Base-by-base conservation (phyloP, 2,797 vertebrate genomes). In the Euthynnus affinis region DNA sequence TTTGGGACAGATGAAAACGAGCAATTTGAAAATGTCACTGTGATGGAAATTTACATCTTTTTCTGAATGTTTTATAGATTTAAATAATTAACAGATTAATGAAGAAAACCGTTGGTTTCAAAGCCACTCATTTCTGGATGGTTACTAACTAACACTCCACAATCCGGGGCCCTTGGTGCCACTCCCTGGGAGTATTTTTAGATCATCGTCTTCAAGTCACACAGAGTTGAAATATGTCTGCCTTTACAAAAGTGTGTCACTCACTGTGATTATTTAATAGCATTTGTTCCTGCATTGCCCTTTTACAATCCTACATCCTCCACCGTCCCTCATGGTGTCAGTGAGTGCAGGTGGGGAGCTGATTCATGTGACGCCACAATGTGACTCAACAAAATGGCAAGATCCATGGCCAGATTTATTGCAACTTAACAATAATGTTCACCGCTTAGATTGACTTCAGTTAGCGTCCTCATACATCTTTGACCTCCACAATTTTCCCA, bases 211-310 rank as follows among this genome's bases (percentile, higher is more conserved):
- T 53, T 86, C 27, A 55, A 76, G 87, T 82, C 74, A 81, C 68
- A 72, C 3, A 15, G 78, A 86, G 81, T 68, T 78, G 66, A 84
- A 81, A 80, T 52, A 29, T 23, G 62, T 74, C 83, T 81, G 67
- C 23, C n/a, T 59, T 70, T 44, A 27, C 73, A 70, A 37, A 85
- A 85, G 71, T 87, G 66, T 86, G 87, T 85, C 88, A 69, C 71
- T 85, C 67, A 32, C 25, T 72, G 34, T 27, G 57, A 74, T 55
- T 25, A 64, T 55, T 74, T 52, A 83, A 80, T 32, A 46, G 55
- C 40, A 61, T 64, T 49, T 49, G 4, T 58, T 57, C 63, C 59
- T 40, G 10, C 59, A 6, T 55, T 80, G 59, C 48, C 53, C 53
- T 77, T 80, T 86, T 61, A 69, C 12, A 46, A 37, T 6, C 76